Conservation (phyloP, 2,113 vertebrate genomes). For the Tympanuchus pallidicinctus region DNA sequence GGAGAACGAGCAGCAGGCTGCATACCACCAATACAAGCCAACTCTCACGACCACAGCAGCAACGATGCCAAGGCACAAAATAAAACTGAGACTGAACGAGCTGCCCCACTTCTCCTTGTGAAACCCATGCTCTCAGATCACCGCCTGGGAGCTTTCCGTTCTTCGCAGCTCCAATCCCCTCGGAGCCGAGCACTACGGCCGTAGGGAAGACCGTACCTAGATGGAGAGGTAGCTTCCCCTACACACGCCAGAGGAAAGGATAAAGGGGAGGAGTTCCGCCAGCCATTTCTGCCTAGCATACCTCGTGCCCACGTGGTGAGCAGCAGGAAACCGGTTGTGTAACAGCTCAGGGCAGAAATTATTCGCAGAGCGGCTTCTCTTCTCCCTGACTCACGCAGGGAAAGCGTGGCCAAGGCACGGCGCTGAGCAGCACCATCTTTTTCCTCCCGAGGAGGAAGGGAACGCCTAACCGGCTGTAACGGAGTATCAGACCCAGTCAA, state of each 20-base stretch:
- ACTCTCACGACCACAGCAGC: rapidly evolving
- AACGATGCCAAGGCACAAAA: neutral
- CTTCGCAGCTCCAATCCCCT: neutral
- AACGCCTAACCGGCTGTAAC: neutral
- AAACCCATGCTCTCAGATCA: neutral
- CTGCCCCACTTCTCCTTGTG: neutral
- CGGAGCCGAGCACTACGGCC: neutral
- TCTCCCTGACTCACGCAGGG: neutral
- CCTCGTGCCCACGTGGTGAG: neutral
- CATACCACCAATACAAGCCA: neutral
- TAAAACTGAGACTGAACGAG: neutral
- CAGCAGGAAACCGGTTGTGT: slow-evolving; percentile 52
- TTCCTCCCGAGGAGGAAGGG: neutral
- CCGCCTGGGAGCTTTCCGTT: rapidly evolving
- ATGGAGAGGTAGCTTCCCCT: neutral
- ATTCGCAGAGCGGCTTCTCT: neutral
- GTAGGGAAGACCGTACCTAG: neutral
- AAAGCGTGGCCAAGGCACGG: neutral
- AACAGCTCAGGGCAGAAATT: slow-evolving; percentile 18
- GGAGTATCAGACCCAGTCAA: rapidly evolving
- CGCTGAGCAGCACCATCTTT: neutral
- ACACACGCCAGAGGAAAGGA: neutral
- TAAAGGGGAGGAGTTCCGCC: slow-evolving; percentile 24
- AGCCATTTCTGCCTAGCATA: neutral
- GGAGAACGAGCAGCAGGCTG: neutral